Base-by-base conservation (phyloP, 1,140 invertebrate species). In the Drosophila chauvacae region DNA sequence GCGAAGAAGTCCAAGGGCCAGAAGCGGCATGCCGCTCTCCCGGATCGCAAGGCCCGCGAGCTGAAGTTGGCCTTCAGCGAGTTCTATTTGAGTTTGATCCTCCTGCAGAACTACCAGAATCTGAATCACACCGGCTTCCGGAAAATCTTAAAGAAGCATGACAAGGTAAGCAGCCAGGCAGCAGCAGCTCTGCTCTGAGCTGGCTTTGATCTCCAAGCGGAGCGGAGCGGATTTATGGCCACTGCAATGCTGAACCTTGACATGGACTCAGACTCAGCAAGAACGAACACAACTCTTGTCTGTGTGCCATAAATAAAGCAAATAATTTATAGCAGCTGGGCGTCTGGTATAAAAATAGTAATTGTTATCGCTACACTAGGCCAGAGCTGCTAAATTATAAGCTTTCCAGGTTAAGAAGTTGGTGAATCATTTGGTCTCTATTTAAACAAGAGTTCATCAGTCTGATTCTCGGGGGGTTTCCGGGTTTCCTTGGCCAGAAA, bases 111-210 rank as follows among this genome's bases (percentile, higher is more conserved):
- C 87, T 97, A 97, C 90, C 96, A 97, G 91, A 99, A 98, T 93
- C 94, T 99, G 20, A 99, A 99, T 94, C 99, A 98, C 86, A 99
- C 99, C 16, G 99, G 99, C 1, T 99, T 99, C 94, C 95, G 99
- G 64, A 99, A 99, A 94, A 99, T 99, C 91, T 94, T 99, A n/a
- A 99, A 99, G 93, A 99, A 99, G 93, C 99, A 99, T 93, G 99
- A 99, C 93, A 99, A 99, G 95, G 97, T 99, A 93, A 85, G 45
- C 41, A 10, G n/a, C n/a, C 41, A n/a, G 41, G n/a, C 16, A n/a
- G 41, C 41, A 3, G 14, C 41, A n/a, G 41, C 41, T 10, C 2
- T 16, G 7, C n/a, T n/a, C n/a, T n/a, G 20, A n/a, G 14, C 28
- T 1, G 18, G 80, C 10, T 20, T 13, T n/a, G n/a, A 10, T 44